Evolutionary conservation across 2,797 vertebrate genomes (phyloP).

Genomic region (Lutjanus argentimaculatus): DNA sequence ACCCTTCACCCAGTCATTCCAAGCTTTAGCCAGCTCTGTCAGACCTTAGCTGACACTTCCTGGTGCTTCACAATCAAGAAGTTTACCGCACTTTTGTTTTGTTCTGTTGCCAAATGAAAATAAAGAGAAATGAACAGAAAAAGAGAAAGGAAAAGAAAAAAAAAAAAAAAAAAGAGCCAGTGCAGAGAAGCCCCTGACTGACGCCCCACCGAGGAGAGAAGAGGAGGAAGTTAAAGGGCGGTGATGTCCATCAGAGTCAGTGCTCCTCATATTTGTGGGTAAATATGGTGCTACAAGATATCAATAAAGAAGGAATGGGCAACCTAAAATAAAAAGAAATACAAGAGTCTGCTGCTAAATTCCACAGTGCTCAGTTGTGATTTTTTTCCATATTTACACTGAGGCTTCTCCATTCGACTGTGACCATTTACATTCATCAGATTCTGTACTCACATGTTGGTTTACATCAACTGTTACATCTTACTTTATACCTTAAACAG

Average conservation of each 20-base stretch:
- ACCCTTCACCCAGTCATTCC: slow-evolving; percentile 77
- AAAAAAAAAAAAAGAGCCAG: slow-evolving; percentile 18
- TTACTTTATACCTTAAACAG: not conserved
- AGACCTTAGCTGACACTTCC: slow-evolving; percentile 61
- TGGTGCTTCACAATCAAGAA: slow-evolving; percentile 70
- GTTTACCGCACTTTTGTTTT: slow-evolving; percentile 76
- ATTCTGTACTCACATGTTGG: not conserved
- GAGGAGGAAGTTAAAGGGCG: slow-evolving; percentile 46
- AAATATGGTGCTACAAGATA: slow-evolving; percentile 69
- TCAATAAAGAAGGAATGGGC: slow-evolving; percentile 72
- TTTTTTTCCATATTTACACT: slow-evolving; percentile 47
- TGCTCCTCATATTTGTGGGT: slow-evolving; percentile 61
- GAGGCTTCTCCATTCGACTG: not conserved
- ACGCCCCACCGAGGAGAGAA: slow-evolving; percentile 49
- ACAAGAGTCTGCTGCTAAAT: slow-evolving; percentile 73
- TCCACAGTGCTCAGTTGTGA: slow-evolving; percentile 50
- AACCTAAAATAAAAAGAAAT: slow-evolving; percentile 74
- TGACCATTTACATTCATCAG: not conserved
- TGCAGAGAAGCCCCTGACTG: slow-evolving; percentile 50
- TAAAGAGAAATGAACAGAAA: slow-evolving; percentile 35
- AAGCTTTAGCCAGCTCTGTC: slow-evolving; percentile 59
- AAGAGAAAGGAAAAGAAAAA: slow-evolving; percentile 21
- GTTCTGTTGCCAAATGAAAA: slow-evolving; percentile 72
- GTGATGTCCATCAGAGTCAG: slow-evolving; percentile 61
- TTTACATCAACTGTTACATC: not conserved